A percentile compares a stretch with the other conserved stretches of the same genome.
Conservation (phyloP, 2,113 vertebrate species). For the Poecilia latipinna region DNA sequence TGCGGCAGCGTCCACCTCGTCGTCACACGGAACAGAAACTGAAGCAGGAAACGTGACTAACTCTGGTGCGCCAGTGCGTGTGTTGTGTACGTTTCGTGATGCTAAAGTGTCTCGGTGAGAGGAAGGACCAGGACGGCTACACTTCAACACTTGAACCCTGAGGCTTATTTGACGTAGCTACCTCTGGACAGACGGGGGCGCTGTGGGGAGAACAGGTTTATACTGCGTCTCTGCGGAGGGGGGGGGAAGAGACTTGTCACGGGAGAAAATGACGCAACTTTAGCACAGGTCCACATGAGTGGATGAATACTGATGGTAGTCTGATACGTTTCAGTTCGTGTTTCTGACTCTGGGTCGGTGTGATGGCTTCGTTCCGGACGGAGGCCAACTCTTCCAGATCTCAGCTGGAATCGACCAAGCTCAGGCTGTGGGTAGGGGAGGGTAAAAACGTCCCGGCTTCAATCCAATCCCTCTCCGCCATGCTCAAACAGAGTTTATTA, state of each 20-base stretch:
- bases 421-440: constrained; percentile 19
- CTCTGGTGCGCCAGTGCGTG: constrained; percentile 20
- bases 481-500: not conserved
- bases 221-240: constrained; percentile 5
- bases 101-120: constrained; percentile 45
- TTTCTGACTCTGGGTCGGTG: not conserved
- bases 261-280: constrained; percentile 32
- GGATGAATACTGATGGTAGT: constrained; percentile 8
- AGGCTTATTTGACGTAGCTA: constrained; percentile 73
- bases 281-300: constrained; percentile 21
- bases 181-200: constrained; percentile 40
- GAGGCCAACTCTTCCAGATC: constrained; percentile 4
- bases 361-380: constrained; percentile 40
- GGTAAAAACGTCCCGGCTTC: constrained; percentile 57
- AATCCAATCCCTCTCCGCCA: constrained; percentile 39
- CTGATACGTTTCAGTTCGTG: not conserved
- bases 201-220: constrained; percentile 60
- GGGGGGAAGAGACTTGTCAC: constrained; percentile 18
- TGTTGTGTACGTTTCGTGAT: constrained; percentile 41
- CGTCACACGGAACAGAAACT: constrained; percentile 18
- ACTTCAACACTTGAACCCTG: constrained; percentile 76
- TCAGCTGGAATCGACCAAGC: constrained; percentile 1
- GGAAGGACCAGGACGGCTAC: constrained; percentile 49
- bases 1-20: constrained; percentile 26
- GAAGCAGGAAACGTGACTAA: constrained; percentile 15